phyloP scores from a whole-genome alignment of 2,888 invertebrate genomes.

The Diarsia dahlii region DNA sequence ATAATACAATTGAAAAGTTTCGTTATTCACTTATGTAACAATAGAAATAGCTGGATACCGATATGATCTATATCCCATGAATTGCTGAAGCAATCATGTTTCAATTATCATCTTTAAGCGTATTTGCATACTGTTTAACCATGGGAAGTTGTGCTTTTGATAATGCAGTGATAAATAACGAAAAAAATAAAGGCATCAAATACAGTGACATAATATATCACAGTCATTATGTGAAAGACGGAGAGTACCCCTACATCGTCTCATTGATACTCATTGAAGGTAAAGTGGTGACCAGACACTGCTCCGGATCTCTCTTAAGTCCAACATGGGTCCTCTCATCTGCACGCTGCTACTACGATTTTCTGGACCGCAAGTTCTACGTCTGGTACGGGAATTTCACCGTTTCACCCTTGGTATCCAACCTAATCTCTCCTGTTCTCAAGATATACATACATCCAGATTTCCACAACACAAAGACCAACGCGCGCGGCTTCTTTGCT shows the following conservation, averaged over 20 bases:
- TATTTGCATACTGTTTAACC: constrained; percentile 13
- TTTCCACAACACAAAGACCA: constrained; percentile 30
- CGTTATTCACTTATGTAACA: background rate
- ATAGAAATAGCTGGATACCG: background rate
- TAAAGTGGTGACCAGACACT: constrained; percentile 40
- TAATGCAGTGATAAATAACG: constrained; percentile 7
- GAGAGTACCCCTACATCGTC: constrained; percentile 32
- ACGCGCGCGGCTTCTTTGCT: constrained; percentile 38
- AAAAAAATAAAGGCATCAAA: background rate
- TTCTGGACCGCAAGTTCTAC: constrained; percentile 31
- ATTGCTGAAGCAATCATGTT: constrained; percentile 22
- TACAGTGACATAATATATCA: constrained; percentile 9
- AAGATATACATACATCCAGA: constrained; percentile 45
- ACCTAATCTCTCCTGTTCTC: constrained; percentile 26
- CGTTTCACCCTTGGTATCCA: constrained; percentile 28
- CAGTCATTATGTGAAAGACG: constrained; percentile 19
- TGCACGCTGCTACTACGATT: constrained; percentile 43
- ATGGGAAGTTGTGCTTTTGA: background rate
- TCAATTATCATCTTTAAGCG: constrained; percentile 8
- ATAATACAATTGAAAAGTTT: constrained; percentile 1
- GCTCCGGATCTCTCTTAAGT: constrained; percentile 41
- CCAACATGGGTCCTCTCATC: constrained; percentile 47
- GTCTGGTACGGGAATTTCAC: constrained; percentile 53
- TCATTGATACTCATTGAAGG: constrained; percentile 19
- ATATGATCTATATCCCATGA: background rate